Conservation (phyloP, 2,797 vertebrate genomes). For the Labeo calbasu region DNA sequence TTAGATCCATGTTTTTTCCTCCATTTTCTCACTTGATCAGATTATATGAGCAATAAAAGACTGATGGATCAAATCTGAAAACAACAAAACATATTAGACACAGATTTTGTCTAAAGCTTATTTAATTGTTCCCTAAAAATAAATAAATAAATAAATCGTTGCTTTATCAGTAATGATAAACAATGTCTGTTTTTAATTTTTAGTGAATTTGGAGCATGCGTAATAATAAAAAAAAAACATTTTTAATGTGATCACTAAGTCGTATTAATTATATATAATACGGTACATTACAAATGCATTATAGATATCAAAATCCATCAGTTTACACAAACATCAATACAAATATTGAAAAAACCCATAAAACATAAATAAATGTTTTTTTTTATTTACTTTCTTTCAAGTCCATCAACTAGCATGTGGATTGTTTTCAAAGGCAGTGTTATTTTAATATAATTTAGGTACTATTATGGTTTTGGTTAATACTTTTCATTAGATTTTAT, state of each 20-base stretch:
- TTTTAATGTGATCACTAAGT: background rate
- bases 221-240: background rate
- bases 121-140: background rate
- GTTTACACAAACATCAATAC: background rate
- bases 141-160: too few relatives aligned
- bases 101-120: background rate
- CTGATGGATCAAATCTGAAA: background rate
- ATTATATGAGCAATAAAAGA: background rate
- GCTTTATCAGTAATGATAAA: background rate
- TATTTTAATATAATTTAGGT: background rate
- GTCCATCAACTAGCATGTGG: background rate
- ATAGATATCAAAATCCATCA: background rate
- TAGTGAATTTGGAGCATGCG: background rate
- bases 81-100: background rate
- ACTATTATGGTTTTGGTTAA: too few relatives aligned
- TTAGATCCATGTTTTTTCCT: background rate
- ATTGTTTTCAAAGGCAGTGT: background rate
- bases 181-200: background rate
- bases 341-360: background rate
- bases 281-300: background rate
- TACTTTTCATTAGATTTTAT: too few relatives aligned
- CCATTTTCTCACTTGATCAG: background rate
- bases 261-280: background rate
- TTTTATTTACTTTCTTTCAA: background rate
- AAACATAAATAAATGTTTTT: background rate